phyloP scores from a whole-genome alignment of 2,797 vertebrate species.

The Sebastes baramenuke region DNA sequence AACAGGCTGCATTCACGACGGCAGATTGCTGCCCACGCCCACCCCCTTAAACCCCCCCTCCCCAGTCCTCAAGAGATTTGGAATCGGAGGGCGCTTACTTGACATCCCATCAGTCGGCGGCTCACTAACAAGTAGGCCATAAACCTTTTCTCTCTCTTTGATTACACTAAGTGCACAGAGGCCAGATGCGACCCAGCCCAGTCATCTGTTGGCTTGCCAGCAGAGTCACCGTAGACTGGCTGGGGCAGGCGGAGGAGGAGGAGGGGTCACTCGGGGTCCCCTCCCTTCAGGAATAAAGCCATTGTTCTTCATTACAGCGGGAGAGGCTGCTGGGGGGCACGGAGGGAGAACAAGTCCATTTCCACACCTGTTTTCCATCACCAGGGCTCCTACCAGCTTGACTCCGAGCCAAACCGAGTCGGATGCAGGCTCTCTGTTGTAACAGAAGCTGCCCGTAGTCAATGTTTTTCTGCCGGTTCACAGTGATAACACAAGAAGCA shows the following conservation, averaged over 20 bases:
- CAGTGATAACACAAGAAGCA: not conserved
- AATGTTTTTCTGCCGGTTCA: not conserved
- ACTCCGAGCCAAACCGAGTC: constrained; percentile 35
- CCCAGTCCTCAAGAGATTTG: constrained; percentile 59
- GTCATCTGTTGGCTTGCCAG: constrained; percentile 74
- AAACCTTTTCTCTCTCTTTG: constrained; percentile 76
- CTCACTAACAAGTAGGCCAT: constrained; percentile 77
- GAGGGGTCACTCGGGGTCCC: constrained; percentile 35
- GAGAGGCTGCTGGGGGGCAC: constrained; percentile 47
- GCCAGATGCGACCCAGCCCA: constrained; percentile 77
- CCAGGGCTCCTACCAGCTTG: constrained; percentile 35
- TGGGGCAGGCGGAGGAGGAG: constrained; percentile 5
- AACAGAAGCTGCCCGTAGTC: not conserved
- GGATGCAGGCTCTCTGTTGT: not conserved
- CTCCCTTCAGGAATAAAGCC: constrained; percentile 67
- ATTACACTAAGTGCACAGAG: constrained; percentile 81
- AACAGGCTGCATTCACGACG: constrained; percentile 28
- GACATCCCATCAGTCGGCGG: constrained; percentile 75
- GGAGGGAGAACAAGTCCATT: constrained; percentile 66
- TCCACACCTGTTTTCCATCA: constrained; percentile 75
- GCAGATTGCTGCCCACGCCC: constrained; percentile 63
- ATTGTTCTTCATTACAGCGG: constrained; percentile 77
- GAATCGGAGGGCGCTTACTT: constrained; percentile 63
- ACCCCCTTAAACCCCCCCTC: not conserved
- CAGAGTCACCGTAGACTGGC: constrained; percentile 44